A percentile compares a stretch with the other conserved stretches of the same genome.
phyloP scores from a whole-genome alignment of 2,113 vertebrate species.

The Trochalopteron elliotii region DNA sequence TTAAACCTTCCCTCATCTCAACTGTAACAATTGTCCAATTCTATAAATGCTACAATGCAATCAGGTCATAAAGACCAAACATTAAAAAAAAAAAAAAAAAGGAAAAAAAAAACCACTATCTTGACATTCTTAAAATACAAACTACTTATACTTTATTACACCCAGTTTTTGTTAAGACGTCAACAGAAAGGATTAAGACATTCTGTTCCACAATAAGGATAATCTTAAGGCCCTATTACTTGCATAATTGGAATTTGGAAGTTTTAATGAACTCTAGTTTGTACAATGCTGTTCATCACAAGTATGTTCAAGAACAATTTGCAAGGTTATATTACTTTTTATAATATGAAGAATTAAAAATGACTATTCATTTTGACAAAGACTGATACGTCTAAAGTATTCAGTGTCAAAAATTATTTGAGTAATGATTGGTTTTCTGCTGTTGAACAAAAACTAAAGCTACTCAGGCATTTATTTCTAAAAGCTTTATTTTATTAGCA shows the following conservation, averaged over 20 bases:
- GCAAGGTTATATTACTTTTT: not conserved
- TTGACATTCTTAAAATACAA: not conserved
- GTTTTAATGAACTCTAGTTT: not conserved
- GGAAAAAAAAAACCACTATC: fast-evolving
- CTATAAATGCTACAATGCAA: not conserved
- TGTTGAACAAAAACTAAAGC: not conserved
- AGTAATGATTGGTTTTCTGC: not conserved
- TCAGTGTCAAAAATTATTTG: not conserved
- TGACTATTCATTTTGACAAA: not conserved
- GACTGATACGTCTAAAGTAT: not conserved
- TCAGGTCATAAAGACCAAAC: not conserved
- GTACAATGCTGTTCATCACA: not conserved
- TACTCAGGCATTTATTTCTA: not conserved
- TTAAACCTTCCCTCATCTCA: not conserved
- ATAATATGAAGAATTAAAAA: not conserved
- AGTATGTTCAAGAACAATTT: not conserved
- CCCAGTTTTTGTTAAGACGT: not conserved
- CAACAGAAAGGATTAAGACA: not conserved
- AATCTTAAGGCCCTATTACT: not conserved
- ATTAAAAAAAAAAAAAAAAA: not conserved
- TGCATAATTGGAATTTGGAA: not conserved
- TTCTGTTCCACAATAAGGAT: not conserved
- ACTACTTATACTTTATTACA: not conserved
- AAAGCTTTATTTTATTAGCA: not conserved
- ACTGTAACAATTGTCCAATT: not conserved